Percentiles rank a stretch among this genome's conserved stretches.
Conservation (phyloP, 2,888 invertebrate genomes). For the Acleris literana region DNA sequence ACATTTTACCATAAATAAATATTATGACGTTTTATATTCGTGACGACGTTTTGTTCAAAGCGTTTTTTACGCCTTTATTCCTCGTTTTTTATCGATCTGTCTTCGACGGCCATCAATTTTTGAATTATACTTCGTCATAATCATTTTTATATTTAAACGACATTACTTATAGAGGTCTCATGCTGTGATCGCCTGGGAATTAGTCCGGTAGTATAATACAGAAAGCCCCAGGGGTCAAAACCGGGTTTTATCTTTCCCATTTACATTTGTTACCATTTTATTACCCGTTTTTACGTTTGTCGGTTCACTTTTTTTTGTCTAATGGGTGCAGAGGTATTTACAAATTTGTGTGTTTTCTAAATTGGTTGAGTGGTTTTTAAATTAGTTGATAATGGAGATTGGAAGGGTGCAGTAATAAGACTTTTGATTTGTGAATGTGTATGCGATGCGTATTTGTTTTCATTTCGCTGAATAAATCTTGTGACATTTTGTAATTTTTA, state of each 20-base stretch:
- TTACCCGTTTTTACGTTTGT: slow-evolving; percentile 38
- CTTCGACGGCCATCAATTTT: slow-evolving; percentile 25
- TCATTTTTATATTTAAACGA: slow-evolving; percentile 37
- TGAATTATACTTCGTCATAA: slow-evolving; percentile 29
- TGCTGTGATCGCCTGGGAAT: slow-evolving; percentile 36
- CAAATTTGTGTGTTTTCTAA: slow-evolving; percentile 31
- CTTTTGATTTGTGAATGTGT: no score
- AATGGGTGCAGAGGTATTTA: slow-evolving; percentile 12
- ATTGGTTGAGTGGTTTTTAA: slow-evolving; percentile 27
- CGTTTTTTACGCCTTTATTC: slow-evolving; percentile 1
- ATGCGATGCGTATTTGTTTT: no score
- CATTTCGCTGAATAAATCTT: no score
- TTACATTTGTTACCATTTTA: slow-evolving; percentile 43
- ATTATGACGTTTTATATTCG: slow-evolving; percentile 10
- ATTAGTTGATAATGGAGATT: slow-evolving; percentile 6
- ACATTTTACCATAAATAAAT: slow-evolving; percentile 11
- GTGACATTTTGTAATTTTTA: no score
- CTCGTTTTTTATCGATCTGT: slow-evolving; percentile 26
- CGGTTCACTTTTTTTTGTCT: slow-evolving; percentile 31
- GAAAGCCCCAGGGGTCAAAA: slow-evolving; percentile 37
- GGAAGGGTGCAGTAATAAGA: background rate
- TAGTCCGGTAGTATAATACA: slow-evolving; percentile 24
- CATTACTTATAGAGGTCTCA: slow-evolving; percentile 37
- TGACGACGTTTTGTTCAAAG: slow-evolving; percentile 13
- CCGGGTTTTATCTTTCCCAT: slow-evolving; percentile 35